These are phyloP conservation scores for Urechis unicinctus DNA, from an alignment of 2,888 invertebrate species.

Conservation along the genomic window DNA sequence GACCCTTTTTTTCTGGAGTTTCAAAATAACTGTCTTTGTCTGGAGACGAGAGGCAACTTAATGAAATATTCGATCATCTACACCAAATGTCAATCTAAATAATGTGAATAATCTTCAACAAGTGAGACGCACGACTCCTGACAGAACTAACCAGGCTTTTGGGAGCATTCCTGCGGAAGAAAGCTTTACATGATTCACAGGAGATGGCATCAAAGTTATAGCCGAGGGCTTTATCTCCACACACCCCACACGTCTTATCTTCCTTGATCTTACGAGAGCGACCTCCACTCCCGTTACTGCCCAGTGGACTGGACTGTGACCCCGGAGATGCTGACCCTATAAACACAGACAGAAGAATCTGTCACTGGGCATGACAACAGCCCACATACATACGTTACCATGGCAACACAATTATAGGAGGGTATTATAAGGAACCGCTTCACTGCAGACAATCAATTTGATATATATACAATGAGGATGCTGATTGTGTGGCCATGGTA, in stretches of 20 bases:
- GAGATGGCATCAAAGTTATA: conserved; percentile 52
- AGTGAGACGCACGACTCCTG: neutral
- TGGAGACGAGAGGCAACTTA: no score
- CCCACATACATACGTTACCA: neutral
- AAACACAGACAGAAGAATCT: neutral
- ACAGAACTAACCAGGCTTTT: conserved; percentile 46
- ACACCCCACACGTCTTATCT: conserved; percentile 50
- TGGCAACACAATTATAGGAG: no score
- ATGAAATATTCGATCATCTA: no score
- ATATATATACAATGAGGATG: no score
- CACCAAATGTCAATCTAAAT: no score
- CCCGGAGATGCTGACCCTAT: neutral
- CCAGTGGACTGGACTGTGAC: neutral
- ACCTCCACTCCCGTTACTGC: neutral
- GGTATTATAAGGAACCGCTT: no score
- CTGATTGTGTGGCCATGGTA: no score
- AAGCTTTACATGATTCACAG: conserved; percentile 51
- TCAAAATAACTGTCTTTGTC: no score
- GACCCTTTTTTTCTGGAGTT: no score
- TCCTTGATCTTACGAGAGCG: conserved; percentile 32
- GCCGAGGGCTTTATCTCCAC: conserved; percentile 48
- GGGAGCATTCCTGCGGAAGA: conserved; percentile 50
- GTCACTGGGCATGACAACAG: neutral
- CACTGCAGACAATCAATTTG: no score
- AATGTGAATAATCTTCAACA: no score